Evolutionary conservation across 2,113 vertebrate genomes (phyloP).

Genomic region (Mustela nigripes): DNA sequence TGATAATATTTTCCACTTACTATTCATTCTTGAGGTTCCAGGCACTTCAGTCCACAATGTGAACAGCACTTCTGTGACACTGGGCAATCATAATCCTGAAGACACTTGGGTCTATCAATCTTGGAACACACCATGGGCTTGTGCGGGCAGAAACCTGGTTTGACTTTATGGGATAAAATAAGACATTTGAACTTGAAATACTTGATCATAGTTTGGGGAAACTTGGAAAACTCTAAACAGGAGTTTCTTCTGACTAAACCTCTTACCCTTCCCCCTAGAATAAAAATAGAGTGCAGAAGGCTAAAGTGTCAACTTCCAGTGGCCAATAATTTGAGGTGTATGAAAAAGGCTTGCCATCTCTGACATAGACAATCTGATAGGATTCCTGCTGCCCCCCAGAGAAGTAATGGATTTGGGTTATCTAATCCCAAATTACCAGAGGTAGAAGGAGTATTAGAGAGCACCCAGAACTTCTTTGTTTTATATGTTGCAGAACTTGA

Average conservation of each 20-base stretch:
- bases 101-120: slow-evolving; percentile 55
- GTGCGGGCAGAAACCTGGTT: slow-evolving; percentile 49
- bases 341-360: background rate
- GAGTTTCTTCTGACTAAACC: background rate
- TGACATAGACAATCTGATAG: background rate
- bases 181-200: slow-evolving; percentile 38
- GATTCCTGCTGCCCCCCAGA: background rate
- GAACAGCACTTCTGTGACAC: slow-evolving; percentile 56
- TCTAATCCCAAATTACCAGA: background rate
- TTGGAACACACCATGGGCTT: rapidly evolving
- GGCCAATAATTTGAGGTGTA: background rate
- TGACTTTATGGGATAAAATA: slow-evolving; percentile 67
- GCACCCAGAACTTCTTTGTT: background rate
- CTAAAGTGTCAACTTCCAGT: background rate
- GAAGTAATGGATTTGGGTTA: background rate
- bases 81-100: slow-evolving; percentile 55
- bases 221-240: background rate
- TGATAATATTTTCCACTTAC: slow-evolving; percentile 21
- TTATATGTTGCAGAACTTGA: background rate
- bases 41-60: slow-evolving; percentile 63
- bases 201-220: background rate
- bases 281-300: background rate
- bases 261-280: background rate
- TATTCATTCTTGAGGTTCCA: background rate
- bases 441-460: background rate